Conservation (phyloP, 2,113 vertebrate genomes). For the Penelope pileata region DNA sequence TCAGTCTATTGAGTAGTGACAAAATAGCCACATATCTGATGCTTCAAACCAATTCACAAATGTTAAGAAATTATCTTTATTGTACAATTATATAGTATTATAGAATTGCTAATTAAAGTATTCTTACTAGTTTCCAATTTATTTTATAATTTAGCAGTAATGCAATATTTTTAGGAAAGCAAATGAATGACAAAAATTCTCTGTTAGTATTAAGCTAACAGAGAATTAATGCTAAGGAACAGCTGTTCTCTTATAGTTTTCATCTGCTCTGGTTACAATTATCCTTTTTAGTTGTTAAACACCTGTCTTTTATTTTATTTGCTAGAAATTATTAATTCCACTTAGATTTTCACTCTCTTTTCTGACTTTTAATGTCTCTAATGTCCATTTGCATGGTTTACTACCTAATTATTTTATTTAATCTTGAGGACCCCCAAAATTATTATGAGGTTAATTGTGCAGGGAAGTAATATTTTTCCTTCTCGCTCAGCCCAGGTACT, state of each 20-base stretch:
- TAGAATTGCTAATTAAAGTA: constrained; percentile 10
- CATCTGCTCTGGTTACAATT: constrained; percentile 46
- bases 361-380: constrained; percentile 13
- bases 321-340: constrained; percentile 55
- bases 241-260: constrained; percentile 61
- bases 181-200: constrained; percentile 48
- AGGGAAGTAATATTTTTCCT: constrained; percentile 40
- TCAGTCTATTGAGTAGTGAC: background rate
- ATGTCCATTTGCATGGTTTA: constrained; percentile 56
- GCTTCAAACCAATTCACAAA: background rate
- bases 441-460: constrained; percentile 67
- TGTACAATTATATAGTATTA: background rate
- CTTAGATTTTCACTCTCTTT: constrained; percentile 33
- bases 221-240: constrained; percentile 43
- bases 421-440: constrained; percentile 60
- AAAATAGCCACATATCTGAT: background rate
- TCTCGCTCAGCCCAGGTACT: constrained; percentile 31
- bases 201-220: constrained; percentile 14
- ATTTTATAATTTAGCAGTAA: background rate
- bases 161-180: constrained; percentile 8
- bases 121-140: background rate
- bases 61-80: constrained; percentile 8
- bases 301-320: constrained; percentile 73
- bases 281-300: constrained; percentile 62
- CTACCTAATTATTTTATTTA: constrained; percentile 67